These are phyloP conservation scores for Xestia c-nigrum DNA, from an alignment of 2,888 invertebrate species.

Conservation along the genomic window DNA sequence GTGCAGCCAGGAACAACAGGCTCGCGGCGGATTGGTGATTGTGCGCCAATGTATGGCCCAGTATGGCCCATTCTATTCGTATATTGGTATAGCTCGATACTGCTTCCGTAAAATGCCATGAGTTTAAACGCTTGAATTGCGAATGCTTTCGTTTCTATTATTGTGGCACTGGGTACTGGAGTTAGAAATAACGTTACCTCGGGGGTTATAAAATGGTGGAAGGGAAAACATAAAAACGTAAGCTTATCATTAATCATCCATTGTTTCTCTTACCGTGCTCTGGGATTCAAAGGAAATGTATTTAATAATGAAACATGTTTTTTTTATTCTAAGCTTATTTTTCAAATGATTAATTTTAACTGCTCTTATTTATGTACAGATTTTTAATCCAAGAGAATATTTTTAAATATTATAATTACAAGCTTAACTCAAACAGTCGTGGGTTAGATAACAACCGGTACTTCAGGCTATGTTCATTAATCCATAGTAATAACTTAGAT, in stretches of 20 bases:
- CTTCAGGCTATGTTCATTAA: slow-evolving; percentile 9
- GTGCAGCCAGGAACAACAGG: slow-evolving; percentile 60
- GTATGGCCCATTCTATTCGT: slow-evolving; percentile 40
- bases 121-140: slow-evolving; percentile 49
- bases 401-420: not conserved
- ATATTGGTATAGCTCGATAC: slow-evolving; percentile 50
- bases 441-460: not conserved
- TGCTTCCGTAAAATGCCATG: slow-evolving; percentile 35
- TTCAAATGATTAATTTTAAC: not conserved
- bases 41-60: slow-evolving; percentile 39
- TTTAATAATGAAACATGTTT: not conserved
- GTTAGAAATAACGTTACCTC: slow-evolving; percentile 5
- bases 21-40: slow-evolving; percentile 56
- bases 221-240: not conserved
- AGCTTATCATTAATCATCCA: slow-evolving; percentile 32
- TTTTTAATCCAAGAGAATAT: not conserved
- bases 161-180: not conserved
- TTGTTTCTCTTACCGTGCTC: slow-evolving; percentile 1
- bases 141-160: slow-evolving; percentile 41
- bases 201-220: not conserved
- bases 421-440: not conserved
- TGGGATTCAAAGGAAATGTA: not conserved
- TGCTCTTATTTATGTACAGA: not conserved
- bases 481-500: slow-evolving; percentile 16
- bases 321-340: not conserved